Evolutionary conservation across 2,797 vertebrate species (phyloP).

Genomic region (Melanogrammus aeglefinus): DNA sequence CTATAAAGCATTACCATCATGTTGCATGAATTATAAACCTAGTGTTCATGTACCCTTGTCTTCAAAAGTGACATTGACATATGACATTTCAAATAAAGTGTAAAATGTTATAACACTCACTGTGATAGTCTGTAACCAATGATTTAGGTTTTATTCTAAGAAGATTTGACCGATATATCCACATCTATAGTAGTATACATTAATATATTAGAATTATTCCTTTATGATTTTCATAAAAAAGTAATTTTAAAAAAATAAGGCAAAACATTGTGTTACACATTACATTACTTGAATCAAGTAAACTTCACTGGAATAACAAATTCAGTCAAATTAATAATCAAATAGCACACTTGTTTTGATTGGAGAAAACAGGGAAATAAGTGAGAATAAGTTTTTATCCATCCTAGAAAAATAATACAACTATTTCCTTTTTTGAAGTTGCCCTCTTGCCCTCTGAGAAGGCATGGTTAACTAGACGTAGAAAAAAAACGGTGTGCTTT

Average conservation of each 20-base stretch:
- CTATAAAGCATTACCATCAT: no score
- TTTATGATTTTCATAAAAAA: neutral
- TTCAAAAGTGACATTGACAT: no score
- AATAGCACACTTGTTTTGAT: neutral
- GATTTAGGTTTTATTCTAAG: neutral
- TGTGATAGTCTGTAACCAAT: neutral
- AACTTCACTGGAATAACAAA: neutral
- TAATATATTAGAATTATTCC: neutral
- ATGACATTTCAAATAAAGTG: neutral
- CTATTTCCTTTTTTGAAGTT: neutral
- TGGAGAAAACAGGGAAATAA: neutral
- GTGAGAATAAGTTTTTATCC: neutral
- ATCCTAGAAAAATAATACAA: neutral
- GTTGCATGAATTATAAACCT: no score
- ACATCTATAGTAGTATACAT: conserved; percentile 1
- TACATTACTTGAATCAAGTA: neutral
- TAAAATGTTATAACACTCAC: neutral
- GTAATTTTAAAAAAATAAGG: neutral
- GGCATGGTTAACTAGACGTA: neutral
- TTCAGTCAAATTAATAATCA: neutral
- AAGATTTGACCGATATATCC: neutral
- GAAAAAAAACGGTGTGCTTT: neutral
- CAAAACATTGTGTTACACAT: neutral
- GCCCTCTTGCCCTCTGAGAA: neutral
- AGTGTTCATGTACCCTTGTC: neutral